Percentiles rank a stretch among this genome's conserved stretches.
Conservation (phyloP, 2,797 vertebrate genomes). For the Dendrocincla fuliginosa region DNA sequence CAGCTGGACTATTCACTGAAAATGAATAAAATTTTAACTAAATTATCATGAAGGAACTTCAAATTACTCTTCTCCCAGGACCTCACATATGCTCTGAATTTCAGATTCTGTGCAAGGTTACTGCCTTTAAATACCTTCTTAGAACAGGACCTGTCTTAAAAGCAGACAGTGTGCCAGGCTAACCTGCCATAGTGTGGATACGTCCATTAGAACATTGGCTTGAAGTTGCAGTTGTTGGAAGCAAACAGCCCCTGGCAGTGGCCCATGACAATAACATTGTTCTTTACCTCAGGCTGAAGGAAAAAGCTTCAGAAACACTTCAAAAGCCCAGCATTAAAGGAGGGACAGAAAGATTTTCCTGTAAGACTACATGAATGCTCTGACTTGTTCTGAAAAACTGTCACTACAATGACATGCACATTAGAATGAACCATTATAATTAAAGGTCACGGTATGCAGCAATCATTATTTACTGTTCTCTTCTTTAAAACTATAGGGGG, state of each 20-base stretch:
- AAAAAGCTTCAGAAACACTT: not conserved
- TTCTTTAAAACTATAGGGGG: not conserved
- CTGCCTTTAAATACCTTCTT: not conserved
- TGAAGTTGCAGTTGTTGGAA: not conserved
- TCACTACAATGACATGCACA: not conserved
- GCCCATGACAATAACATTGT: not conserved
- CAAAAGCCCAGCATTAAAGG: not conserved
- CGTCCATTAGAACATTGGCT: not conserved
- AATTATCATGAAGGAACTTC: not conserved
- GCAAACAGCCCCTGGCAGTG: not conserved
- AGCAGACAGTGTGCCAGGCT: not conserved
- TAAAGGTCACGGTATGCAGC: not conserved
- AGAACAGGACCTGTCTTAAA: accelerated
- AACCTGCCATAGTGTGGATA: not conserved
- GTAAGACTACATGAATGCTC: not conserved
- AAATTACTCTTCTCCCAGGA: not conserved
- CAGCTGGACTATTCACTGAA: not conserved
- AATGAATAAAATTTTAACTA: not conserved
- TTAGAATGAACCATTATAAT: not conserved
- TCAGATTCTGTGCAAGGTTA: not conserved
- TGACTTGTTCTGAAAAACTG: not conserved
- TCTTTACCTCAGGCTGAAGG: not conserved
- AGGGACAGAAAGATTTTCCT: not conserved
- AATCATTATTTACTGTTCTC: not conserved
- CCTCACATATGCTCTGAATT: not conserved